Evolutionary conservation across 2,888 invertebrate genomes (phyloP).

Genomic region (Lymantria dispar): DNA sequence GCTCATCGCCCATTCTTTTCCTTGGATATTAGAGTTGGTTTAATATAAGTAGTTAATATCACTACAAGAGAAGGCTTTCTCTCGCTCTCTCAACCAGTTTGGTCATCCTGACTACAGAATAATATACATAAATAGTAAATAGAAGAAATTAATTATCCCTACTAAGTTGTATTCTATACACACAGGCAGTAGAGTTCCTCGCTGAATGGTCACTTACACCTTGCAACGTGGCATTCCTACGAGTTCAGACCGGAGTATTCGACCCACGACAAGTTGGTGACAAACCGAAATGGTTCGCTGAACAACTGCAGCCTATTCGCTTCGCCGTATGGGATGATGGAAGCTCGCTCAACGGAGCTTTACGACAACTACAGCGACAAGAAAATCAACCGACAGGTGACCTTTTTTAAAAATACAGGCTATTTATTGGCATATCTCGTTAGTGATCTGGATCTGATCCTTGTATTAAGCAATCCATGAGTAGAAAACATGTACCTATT

Average conservation of each 20-base stretch:
- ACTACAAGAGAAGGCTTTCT: no score
- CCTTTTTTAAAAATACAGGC: neutral
- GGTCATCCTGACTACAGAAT: no score
- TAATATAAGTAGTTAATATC: no score
- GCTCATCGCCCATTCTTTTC: no score
- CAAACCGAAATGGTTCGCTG: constrained; percentile 98
- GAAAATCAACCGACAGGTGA: constrained; percentile 90
- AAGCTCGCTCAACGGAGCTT: constrained; percentile 89
- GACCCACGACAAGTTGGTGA: constrained; percentile 98
- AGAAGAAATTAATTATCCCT: no score
- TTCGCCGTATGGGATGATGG: constrained; percentile 97
- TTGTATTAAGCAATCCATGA: no score
- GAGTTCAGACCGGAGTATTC: constrained; percentile 97
- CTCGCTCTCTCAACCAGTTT: no score
- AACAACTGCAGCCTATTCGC: constrained; percentile 92
- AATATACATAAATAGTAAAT: no score
- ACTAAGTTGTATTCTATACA: neutral
- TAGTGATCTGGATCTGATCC: no score
- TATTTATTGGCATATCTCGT: neutral
- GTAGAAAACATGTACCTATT: no score
- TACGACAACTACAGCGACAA: constrained; percentile 87
- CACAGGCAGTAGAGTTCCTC: constrained; percentile 97
- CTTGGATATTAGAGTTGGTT: no score
- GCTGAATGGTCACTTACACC: constrained; percentile 99
- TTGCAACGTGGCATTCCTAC: constrained; percentile 97